Percentiles rank a stretch among this genome's conserved stretches.
Evolutionary conservation across 1,140 invertebrate species (phyloP).

Genomic region (Drosophila littoralis): DNA sequence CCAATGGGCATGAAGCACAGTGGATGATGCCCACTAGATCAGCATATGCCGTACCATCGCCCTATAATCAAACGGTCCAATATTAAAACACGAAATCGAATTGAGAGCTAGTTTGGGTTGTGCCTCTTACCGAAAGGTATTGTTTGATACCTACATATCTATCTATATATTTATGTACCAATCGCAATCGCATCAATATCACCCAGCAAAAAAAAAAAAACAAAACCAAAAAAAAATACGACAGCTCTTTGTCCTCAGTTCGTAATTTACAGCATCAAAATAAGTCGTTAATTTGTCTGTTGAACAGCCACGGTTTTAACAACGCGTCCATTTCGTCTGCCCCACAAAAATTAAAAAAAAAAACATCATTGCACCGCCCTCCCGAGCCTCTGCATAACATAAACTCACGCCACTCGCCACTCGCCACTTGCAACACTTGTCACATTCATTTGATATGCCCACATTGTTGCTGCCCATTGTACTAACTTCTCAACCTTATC

Average conservation of each 20-base stretch:
- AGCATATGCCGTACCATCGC: conserved; percentile 48
- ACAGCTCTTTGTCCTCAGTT: no score
- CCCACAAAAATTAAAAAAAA: background rate
- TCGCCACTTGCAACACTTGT: conserved; percentile 16
- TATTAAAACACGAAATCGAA: conserved; percentile 11
- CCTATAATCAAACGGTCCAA: conserved; percentile 43
- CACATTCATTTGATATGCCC: conserved; percentile 20
- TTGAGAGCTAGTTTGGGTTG: conserved; percentile 19
- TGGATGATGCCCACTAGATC: conserved; percentile 28
- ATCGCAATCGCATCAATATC: conserved; percentile 38
- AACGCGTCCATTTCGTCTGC: conserved; percentile 11
- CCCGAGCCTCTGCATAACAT: conserved; percentile 13
- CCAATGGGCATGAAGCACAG: conserved; percentile 15
- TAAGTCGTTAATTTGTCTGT: conserved; percentile 11
- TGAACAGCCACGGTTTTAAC: background rate
- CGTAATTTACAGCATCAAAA: no score
- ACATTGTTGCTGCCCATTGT: conserved; percentile 9
- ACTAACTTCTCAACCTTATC: conserved; percentile 14
- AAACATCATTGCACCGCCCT: conserved; percentile 17
- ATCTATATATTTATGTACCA: conserved; percentile 40
- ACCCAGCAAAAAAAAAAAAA: conserved; percentile 21
- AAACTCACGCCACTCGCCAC: conserved; percentile 24
- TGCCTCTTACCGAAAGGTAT: conserved; percentile 67
- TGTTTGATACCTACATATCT: conserved; percentile 24
- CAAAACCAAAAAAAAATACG: background rate